Percentiles rank a stretch among this genome's conserved stretches.
These are phyloP conservation scores for Oryzias celebensis DNA, from an alignment of 2,113 vertebrate species.

Conservation along the genomic window DNA sequence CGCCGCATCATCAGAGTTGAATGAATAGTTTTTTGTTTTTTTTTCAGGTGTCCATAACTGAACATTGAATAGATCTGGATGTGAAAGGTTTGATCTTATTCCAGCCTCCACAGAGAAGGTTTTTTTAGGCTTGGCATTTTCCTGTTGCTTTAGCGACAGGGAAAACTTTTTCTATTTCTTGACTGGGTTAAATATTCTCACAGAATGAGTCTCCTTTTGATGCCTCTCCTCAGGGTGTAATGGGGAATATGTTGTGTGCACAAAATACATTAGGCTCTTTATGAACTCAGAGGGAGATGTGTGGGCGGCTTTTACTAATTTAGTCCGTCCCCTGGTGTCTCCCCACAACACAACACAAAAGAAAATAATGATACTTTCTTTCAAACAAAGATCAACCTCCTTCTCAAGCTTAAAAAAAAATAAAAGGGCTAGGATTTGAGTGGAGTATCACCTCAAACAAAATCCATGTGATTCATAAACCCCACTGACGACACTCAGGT, in stretches of 20 bases:
- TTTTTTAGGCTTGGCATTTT: slow-evolving; percentile 31
- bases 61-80: slow-evolving; percentile 10
- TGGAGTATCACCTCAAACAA: slow-evolving; percentile 5
- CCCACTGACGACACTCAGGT: slow-evolving; percentile 17
- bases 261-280: not conserved
- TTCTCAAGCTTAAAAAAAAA: not conserved
- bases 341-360: slow-evolving; percentile 6
- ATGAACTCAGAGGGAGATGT: slow-evolving; percentile 7
- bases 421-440: not conserved
- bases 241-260: slow-evolving; percentile 4
- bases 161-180: slow-evolving; percentile 2
- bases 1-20: slow-evolving; percentile 6
- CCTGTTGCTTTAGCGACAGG: slow-evolving; percentile 52
- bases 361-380: slow-evolving; percentile 2
- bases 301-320: slow-evolving; percentile 18
- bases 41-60: slow-evolving; percentile 14
- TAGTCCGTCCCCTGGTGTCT: slow-evolving; percentile 17
- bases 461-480: slow-evolving; percentile 10
- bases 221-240: not conserved
- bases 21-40: slow-evolving; percentile 10
- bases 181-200: not conserved
- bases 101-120: slow-evolving; percentile 28
- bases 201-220: slow-evolving; percentile 2
- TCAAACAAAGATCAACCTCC: slow-evolving; percentile 6
- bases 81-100: slow-evolving; percentile 4